Conservation (phyloP, 1,140 invertebrate genomes). For the Palaemon carinicauda region DNA sequence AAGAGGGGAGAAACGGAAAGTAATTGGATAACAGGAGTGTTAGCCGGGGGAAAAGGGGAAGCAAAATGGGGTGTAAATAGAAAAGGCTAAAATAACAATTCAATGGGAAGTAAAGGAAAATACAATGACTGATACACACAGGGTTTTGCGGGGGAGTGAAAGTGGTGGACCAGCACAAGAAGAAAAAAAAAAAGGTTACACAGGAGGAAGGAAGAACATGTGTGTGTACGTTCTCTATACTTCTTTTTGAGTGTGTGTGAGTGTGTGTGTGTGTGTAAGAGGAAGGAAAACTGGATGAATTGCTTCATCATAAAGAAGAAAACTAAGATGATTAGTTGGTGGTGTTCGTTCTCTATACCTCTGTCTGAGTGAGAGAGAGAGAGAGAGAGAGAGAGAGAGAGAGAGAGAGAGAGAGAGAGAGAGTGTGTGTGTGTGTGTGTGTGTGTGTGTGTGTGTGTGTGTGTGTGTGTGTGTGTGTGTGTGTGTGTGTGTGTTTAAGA, state of each 20-base stretch:
- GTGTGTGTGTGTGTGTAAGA: background rate
- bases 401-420: too few relatives aligned
- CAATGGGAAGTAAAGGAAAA: background rate
- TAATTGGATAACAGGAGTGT: conserved; percentile 6
- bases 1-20: background rate
- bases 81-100: conserved; percentile 7
- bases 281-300: too few relatives aligned
- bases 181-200: background rate
- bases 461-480: too few relatives aligned
- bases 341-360: too few relatives aligned
- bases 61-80: background rate
- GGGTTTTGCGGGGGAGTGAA: background rate
- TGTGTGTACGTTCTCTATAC: background rate
- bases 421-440: too few relatives aligned
- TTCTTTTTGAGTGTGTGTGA: background rate
- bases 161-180: background rate
- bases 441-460: too few relatives aligned
- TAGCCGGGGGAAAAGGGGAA: background rate
- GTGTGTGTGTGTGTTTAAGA: too few relatives aligned
- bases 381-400: too few relatives aligned
- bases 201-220: background rate
- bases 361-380: too few relatives aligned
- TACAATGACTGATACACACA: background rate
- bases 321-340: too few relatives aligned
- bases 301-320: too few relatives aligned